Base-by-base conservation (phyloP, 1,140 invertebrate genomes). In the Drosophila saltans region DNA sequence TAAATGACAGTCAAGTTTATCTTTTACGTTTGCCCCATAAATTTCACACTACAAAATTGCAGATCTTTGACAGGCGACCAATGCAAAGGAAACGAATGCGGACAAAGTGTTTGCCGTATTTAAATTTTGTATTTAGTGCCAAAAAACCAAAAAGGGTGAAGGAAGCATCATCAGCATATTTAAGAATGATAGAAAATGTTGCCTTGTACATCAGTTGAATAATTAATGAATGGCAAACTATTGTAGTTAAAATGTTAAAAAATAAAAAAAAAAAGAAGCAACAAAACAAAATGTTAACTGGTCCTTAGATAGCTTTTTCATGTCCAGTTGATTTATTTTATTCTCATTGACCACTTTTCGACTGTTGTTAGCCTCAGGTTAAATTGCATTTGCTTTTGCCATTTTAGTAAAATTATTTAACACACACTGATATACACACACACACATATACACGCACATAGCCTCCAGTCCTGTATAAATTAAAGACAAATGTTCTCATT, bases 1-100 rank as follows among this genome's bases (percentile, higher is more conserved):
- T 89, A 82, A 88, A 88, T 81, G 85, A 90, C 84, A 81, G 45
- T 63, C 66, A 72, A 76, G 85, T 89, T 88, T 89, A 89, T 88
- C 84, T 88, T 66, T 82, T 80, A 88, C 84, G 82, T 80, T 65
- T 66, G 77, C 70, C 70, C 85, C 84, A 88, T 88, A 90, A 90
- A 88, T 88, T 84, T 69, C 68, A 80, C 80, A 88, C 84, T 88
- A 80, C 84, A 88, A 89, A 89, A 84, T 74, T 89, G 73, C 71
- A 80, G 72, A 71, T 73, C 85, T 78, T 89, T 82, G 76, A 80
- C 74, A 72, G 65, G 10, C 33, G 60, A 3, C 33, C 33, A 7
- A 36, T 6, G 33, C 33, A 1, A 36, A 4, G 24, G 11, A 16
- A 4, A 36, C 33, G n/a, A 33, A n/a, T 40, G 43, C 62, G 8